These are phyloP conservation scores for Eriocheir sinensis DNA, from an alignment of 1,140 invertebrate genomes.

Conservation along the genomic window DNA sequence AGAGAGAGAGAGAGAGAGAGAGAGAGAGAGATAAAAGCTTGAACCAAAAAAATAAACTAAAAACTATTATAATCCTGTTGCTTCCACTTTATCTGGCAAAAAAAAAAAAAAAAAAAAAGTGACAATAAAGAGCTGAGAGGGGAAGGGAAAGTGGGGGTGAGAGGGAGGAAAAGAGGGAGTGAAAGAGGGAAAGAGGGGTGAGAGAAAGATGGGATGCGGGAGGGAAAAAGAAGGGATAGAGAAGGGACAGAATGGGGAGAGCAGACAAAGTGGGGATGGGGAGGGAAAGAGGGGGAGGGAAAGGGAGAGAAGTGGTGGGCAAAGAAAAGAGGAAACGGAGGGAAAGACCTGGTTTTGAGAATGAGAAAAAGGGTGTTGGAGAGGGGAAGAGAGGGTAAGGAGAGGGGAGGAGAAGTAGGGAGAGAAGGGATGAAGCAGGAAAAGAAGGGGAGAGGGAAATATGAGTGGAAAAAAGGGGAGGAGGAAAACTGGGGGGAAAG, in stretches of 20 bases:
- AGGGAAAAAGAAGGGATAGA: too few species aligned
- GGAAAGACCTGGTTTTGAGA: too few species aligned
- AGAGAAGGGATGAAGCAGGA: not conserved
- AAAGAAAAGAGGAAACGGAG: too few species aligned
- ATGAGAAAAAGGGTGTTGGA: not conserved
- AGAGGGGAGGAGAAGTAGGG: too few species aligned
- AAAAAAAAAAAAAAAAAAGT: not conserved
- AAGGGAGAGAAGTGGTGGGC: not conserved
- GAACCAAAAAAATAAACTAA: not conserved
- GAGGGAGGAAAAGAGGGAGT: not conserved
- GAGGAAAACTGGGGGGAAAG: too few species aligned
- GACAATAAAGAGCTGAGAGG: too few species aligned
- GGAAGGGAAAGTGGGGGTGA: not conserved
- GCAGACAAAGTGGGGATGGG: too few species aligned
- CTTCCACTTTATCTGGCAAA: not conserved
- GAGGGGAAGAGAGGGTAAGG: conserved; percentile 19
- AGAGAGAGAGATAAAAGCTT: too few species aligned
- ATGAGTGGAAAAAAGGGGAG: too few species aligned
- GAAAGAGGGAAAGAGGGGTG: too few species aligned
- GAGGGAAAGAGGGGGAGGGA: not conserved
- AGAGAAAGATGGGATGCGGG: conserved; percentile 3
- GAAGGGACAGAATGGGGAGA: too few species aligned
- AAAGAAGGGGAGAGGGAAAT: too few species aligned
- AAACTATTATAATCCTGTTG: conserved; percentile 2
- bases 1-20: not conserved